phyloP scores from a whole-genome alignment of 2,113 vertebrate species.

The Scomber colias region DNA sequence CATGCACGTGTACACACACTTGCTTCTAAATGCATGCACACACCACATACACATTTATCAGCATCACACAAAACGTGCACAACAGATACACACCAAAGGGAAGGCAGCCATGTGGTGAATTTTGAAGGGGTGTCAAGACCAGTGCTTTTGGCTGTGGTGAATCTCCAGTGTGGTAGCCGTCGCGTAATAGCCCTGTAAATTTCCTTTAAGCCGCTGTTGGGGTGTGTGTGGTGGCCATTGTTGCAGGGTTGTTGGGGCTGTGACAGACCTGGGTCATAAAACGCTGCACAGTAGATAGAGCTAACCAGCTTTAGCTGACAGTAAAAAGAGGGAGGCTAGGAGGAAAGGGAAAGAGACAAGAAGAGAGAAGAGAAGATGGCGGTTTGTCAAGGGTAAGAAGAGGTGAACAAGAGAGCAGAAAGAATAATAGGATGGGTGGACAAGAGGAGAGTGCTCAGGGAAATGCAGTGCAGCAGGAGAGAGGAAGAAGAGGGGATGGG shows the following conservation, averaged over 20 bases:
- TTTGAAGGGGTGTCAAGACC: conserved; percentile 57
- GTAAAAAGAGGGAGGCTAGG: conserved; percentile 7
- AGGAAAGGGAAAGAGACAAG: not conserved
- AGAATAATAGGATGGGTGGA: conserved; percentile 71
- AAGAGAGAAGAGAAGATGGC: conserved; percentile 9
- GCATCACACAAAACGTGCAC: not conserved
- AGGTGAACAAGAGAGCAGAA: conserved; percentile 47
- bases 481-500: conserved; percentile 19
- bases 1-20: conserved; percentile 1
- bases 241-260: conserved; percentile 56
- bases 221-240: conserved; percentile 57
- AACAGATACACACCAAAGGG: conserved; percentile 33
- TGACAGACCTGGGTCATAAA: conserved; percentile 63
- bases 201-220: conserved; percentile 75
- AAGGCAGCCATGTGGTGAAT: conserved; percentile 47
- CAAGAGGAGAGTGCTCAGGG: conserved; percentile 45
- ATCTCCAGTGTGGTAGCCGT: conserved; percentile 66
- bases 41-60: conserved; percentile 1
- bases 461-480: conserved; percentile 44
- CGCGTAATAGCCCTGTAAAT: conserved; percentile 81
- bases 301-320: conserved; percentile 63
- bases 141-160: conserved; percentile 65
- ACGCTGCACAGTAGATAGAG: conserved; percentile 44
- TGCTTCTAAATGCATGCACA: conserved; percentile 9
- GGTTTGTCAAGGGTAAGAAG: conserved; percentile 46